These are phyloP conservation scores for Cyclura pinguis DNA, from an alignment of 2,797 vertebrate genomes.

Conservation along the genomic window DNA sequence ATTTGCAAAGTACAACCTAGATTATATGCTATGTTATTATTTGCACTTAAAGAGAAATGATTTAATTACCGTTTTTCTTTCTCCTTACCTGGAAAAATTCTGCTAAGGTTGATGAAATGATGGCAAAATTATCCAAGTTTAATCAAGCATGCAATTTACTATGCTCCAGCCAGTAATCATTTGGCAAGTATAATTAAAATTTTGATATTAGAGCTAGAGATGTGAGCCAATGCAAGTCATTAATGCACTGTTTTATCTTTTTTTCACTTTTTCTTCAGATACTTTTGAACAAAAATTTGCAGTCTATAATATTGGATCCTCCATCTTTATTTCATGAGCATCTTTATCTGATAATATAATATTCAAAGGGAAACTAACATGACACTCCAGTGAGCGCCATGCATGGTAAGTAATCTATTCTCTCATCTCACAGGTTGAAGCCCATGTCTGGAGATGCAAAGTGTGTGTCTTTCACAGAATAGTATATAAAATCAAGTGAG, in stretches of 20 bases:
- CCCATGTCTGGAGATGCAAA: neutral
- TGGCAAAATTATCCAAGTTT: accelerated
- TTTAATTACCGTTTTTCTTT: constrained; percentile 24
- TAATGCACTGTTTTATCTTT: constrained; percentile 14
- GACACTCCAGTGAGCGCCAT: neutral
- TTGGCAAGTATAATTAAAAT: constrained; percentile 11
- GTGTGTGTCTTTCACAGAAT: neutral
- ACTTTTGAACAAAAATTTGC: neutral
- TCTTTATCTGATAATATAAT: neutral
- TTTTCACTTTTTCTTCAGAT: neutral
- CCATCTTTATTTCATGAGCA: neutral
- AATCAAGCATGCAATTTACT: constrained; percentile 17
- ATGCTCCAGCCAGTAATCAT: constrained; percentile 14
- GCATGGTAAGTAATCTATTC: neutral
- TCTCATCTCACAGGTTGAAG: neutral
- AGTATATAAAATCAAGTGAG: neutral
- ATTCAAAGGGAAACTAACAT: neutral
- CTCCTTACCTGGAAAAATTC: neutral
- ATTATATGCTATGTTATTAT: neutral
- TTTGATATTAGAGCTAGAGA: neutral
- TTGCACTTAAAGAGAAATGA: constrained; percentile 30
- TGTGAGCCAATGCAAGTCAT: neutral
- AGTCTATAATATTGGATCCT: neutral
- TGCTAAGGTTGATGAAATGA: constrained; percentile 3
- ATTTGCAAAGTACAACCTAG: constrained; percentile 24